Base-by-base conservation (phyloP, 2,113 vertebrate species). In the Urocolius indicus region DNA sequence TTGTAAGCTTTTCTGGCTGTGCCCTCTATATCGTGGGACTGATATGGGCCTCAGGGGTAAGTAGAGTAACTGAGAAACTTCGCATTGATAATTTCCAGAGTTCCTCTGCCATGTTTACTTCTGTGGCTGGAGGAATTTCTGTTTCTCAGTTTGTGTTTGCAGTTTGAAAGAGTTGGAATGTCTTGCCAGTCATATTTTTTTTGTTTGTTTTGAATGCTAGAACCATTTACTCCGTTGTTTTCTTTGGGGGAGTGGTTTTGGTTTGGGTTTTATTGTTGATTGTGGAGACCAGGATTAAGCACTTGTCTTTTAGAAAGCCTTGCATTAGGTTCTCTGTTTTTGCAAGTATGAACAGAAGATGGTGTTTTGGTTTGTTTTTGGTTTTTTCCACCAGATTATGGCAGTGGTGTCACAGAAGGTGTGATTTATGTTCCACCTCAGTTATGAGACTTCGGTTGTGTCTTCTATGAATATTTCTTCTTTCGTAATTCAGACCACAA, bases 401-500 rank as follows among this genome's bases (percentile, higher is more conserved):
- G 41, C 34, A 26, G 6, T 24, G 9, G 5, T 41, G 38, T 55
- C 9, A 8, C 0, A 11, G 30, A 46, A 45, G 41, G 32, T 63
- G 54, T 6, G 10, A 29, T 34, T 51, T 49, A 16, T 29, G 16
- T 52, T 27, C 61, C 6, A 3, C 9, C 23, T 63, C 22, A 16
- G 22, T 4, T 74, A 8, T 21, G 24, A 80, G 43, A n/a, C 38
- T 41, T 24, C 5, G 51, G 16, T 15, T 27, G 43, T 74, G 88
- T 58, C 5, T 51, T 22, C 16, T 24, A 11, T 0, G 1, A 32
- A 18, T 38, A 26, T 65, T 55, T 59, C 14, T 80, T 67, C 67
- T 59, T 92, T 83, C 19, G 7, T 45, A 20, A 49, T 19, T 49
- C 29, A 58, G 78, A 57, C 94, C 96, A 94, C 90, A 93, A 95